phyloP scores from a whole-genome alignment of 2,888 invertebrate species.

The Dasypogon diadema region DNA sequence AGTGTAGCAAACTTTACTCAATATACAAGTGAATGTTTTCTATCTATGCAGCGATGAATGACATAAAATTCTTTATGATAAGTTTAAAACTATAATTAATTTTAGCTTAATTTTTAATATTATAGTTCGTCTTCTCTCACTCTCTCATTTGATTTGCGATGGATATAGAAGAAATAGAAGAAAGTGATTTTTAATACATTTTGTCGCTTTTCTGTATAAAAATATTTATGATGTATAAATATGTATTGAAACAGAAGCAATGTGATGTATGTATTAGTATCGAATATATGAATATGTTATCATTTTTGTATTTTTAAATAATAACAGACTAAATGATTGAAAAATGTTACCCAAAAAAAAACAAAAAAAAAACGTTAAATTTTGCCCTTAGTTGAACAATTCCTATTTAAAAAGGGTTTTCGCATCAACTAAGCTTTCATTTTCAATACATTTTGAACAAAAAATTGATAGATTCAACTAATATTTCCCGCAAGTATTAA shows the following conservation, averaged over 20 bases:
- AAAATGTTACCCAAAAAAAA: neutral
- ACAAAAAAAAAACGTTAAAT: neutral
- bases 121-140: slow-evolving; percentile 54
- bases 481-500: neutral
- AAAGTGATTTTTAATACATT: slow-evolving; percentile 8
- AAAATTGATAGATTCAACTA: slow-evolving; percentile 14
- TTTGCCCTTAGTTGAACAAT: slow-evolving; percentile 34
- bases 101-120: neutral
- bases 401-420: slow-evolving; percentile 40
- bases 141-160: slow-evolving; percentile 49
- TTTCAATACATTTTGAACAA: slow-evolving; percentile 10
- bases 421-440: slow-evolving; percentile 31
- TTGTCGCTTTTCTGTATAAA: slow-evolving; percentile 60
- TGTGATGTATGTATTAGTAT: slow-evolving; percentile 27
- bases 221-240: slow-evolving; percentile 50
- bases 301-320: too few relatives aligned
- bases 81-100: slow-evolving; percentile 33
- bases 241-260: slow-evolving; percentile 1
- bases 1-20: slow-evolving; percentile 7
- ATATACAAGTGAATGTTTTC: slow-evolving; percentile 46
- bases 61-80: neutral
- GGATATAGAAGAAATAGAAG: slow-evolving; percentile 20
- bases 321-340: too few relatives aligned
- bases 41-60: slow-evolving; percentile 39
- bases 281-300: too few relatives aligned